Conservation (phyloP, 1,140 invertebrate species). For the Rhyacophila brunnea region DNA sequence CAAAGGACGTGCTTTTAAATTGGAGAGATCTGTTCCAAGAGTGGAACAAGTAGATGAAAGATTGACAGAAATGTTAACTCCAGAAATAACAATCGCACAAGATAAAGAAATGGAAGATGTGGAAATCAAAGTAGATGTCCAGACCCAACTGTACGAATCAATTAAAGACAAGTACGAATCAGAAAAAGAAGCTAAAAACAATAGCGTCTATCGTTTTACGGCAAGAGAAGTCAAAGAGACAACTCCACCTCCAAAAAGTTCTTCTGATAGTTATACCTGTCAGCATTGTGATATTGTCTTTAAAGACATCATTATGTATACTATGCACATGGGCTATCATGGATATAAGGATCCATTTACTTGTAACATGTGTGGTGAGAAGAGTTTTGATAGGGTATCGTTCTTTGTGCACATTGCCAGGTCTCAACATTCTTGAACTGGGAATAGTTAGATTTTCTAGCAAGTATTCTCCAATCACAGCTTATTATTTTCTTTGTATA, state of each 20-base stretch:
- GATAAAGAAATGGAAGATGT: constrained; percentile 15
- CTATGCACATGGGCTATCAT: constrained; percentile 96
- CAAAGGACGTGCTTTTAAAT: constrained; percentile 77
- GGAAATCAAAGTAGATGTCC: constrained; percentile 24
- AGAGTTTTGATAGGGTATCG: constrained; percentile 75
- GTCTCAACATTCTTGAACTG: constrained; percentile 68
- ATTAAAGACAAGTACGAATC: constrained; percentile 22
- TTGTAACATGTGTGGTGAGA: constrained; percentile 91
- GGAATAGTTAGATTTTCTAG: no score
- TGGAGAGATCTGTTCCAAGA: constrained; percentile 61
- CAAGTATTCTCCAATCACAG: background rate
- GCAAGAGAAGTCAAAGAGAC: constrained; percentile 11
- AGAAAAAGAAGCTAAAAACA: constrained; percentile 18
- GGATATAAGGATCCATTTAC: constrained; percentile 86
- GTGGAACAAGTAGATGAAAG: constrained; percentile 46
- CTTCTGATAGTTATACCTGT: constrained; percentile 62
- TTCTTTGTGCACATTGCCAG: constrained; percentile 92
- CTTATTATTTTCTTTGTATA: no score
- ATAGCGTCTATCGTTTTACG: background rate
- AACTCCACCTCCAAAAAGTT: constrained; percentile 30
- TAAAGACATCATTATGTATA: constrained; percentile 87
- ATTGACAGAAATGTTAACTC: constrained; percentile 30
- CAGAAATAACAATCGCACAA: constrained; percentile 39
- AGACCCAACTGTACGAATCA: constrained; percentile 17
- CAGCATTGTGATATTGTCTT: constrained; percentile 88